Percentiles rank a stretch among this genome's conserved stretches.
Conservation (phyloP, 2,113 vertebrate species). For the Oceanodroma tethys region DNA sequence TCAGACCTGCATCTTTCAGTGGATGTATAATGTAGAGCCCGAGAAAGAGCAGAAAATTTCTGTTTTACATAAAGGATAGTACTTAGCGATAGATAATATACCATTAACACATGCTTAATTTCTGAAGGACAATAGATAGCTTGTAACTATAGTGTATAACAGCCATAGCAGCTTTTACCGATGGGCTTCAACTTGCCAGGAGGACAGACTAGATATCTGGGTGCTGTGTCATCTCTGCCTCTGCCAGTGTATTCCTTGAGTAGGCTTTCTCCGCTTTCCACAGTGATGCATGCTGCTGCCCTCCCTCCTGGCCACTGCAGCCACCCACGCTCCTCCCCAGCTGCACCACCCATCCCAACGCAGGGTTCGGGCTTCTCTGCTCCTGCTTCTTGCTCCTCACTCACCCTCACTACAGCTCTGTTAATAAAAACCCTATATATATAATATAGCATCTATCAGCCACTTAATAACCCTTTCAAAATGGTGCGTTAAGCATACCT, state of each 20-base stretch:
- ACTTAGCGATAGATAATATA: neutral
- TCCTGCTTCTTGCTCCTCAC: neutral
- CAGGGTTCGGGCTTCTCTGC: accelerated
- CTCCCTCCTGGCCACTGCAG: neutral
- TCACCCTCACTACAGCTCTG: neutral
- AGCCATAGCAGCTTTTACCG: neutral
- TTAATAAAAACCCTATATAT: neutral
- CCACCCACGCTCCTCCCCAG: neutral
- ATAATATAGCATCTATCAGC: neutral
- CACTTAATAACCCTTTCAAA: neutral
- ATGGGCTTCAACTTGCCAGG: neutral
- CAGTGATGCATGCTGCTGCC: neutral
- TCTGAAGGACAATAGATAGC: neutral
- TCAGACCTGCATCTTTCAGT: neutral
- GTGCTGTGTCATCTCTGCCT: neutral
- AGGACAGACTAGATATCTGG: neutral
- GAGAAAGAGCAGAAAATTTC: neutral
- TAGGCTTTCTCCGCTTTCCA: neutral
- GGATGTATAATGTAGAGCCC: neutral
- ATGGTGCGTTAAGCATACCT: neutral
- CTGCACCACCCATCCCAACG: accelerated
- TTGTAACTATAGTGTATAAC: neutral
- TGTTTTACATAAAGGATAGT: neutral
- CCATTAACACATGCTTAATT: neutral
- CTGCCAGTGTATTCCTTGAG: accelerated